Base-by-base conservation (phyloP, 2,797 vertebrate genomes). In the Anniella stebbinsi region DNA sequence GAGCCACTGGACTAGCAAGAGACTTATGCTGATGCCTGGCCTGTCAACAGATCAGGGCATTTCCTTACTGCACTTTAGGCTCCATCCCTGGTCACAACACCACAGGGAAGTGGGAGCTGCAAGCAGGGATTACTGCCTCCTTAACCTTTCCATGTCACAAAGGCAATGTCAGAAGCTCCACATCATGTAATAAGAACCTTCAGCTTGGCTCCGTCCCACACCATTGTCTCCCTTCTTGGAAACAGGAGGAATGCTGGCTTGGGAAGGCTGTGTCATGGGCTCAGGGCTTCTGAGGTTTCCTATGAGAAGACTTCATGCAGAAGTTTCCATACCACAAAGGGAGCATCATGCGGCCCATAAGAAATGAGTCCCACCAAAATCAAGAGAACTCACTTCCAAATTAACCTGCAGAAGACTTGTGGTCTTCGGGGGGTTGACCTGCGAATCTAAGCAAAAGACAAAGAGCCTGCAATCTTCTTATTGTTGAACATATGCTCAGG, bases 141-240 rank as follows among this genome's bases (percentile, higher is more conserved):
- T 41, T 38, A 25, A 45, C 38, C 18, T 23, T 51, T 7, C 48
- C 30, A 73, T 82, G 89, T 36, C 11, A 21, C 85, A 21, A 76
- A 0, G 86, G 15, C 10, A 86, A 36, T 36, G 30, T 33, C 48
- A 80, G 45, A 54, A 30, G 77, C 28, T 41, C 76, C 77, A 54
- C 10, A 6, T 33, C 84, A 80, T 70, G 89, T 63, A 54, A 88
- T 82, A 85, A 91, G 63, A 66, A 84, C 36, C 77, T 91, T 93
- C 78, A 89, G 92, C 10, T 36, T 21, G 54, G 3, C n/a, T 6
- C 21, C 88, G 82, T 94, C 84, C 91, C 15, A 18, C 23, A 87
- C 1, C 83, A 87, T 80, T 90, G 73, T 33, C 91, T 72, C 54
- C 13, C 77, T 88, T 77, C 45, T 48, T 36, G 21, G 69, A 73